Evolutionary conservation across 2,797 vertebrate species (phyloP).

Genomic region (Micropoecilia bifurca): DNA sequence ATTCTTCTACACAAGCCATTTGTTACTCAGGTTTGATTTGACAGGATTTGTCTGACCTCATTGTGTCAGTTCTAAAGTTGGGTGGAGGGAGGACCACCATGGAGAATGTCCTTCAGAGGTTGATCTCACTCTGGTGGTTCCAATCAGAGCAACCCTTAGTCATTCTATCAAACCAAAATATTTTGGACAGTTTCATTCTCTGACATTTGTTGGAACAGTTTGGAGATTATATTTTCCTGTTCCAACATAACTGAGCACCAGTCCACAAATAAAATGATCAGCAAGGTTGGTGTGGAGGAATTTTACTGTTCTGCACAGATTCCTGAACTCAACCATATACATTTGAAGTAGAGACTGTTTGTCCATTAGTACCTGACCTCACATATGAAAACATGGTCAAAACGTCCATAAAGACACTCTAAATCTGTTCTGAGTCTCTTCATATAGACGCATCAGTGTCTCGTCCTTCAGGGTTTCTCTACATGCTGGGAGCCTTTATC

Average conservation of each 20-base stretch:
- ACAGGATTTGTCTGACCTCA: no score
- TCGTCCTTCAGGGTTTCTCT: neutral
- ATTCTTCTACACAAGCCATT: neutral
- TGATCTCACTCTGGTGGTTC: no score
- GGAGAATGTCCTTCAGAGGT: no score
- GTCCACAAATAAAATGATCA: no score
- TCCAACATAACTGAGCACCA: no score
- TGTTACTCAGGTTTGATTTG: neutral
- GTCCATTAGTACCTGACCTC: neutral
- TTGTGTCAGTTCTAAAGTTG: no score
- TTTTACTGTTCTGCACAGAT: no score
- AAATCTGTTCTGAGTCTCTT: conserved; percentile 1
- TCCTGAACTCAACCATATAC: neutral
- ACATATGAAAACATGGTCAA: neutral
- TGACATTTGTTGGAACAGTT: no score
- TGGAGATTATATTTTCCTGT: no score
- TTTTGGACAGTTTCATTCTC: no score
- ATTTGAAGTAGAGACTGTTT: neutral
- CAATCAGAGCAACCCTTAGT: neutral
- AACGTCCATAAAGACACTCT: neutral
- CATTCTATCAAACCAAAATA: neutral
- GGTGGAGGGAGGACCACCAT: no score
- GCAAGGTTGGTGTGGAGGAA: no score
- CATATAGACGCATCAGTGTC: conserved; percentile 25
- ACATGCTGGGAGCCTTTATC: conserved; percentile 42